Evolutionary conservation across 2,113 vertebrate genomes (phyloP), one percentile per base, ranked within the genome.

Genomic region (Elephas maximus): DNA sequence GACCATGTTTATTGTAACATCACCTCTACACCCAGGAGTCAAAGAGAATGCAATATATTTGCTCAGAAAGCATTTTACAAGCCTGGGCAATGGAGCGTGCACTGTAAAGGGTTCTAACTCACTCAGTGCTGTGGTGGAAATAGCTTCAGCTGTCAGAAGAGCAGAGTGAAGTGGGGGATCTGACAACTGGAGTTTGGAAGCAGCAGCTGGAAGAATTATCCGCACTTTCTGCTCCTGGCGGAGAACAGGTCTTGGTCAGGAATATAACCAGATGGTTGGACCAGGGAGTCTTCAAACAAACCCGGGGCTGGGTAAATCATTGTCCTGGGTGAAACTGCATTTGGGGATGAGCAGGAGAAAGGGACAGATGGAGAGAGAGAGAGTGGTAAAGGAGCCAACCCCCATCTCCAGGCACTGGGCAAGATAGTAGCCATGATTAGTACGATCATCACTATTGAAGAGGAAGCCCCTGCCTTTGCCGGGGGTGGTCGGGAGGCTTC

Each of bases 1-100:
- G 73, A 76, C 28, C 15, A 3, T 1, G 26, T 79, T 44, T 57
- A 51, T 28, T n/a, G 20, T 30, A n/a, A 76, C 10, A 33, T 44
- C 23, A 73, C 37, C 65, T 78, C 80, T 41, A 37, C 30, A 26
- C 21, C 8, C 0, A 8, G 74, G 77, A 17, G 1, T 79, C 67
- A 74, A 82, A 65, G 69, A 93, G 23, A 53, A 93, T n/a, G 20
- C 74, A 44, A 24, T 73, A 5, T 63, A 73, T 93, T 82, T 91
- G 44, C 74, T 96, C 90, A 82, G 74, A 71, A 93, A 81, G 41
- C 1, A 0, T 92, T 95, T 94, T 92, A 97, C 65, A 67, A 92
- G 81, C 60, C 81, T 84, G 85, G 48, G 97, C 86, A 73, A 78
- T 60, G 88, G 81, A 67, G 67, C 14, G 5, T 65, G 85, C 63